These are phyloP conservation scores for Caenorhabditis briggsae DNA, from an alignment of 1,140 invertebrate genomes.

Conservation along the genomic window DNA sequence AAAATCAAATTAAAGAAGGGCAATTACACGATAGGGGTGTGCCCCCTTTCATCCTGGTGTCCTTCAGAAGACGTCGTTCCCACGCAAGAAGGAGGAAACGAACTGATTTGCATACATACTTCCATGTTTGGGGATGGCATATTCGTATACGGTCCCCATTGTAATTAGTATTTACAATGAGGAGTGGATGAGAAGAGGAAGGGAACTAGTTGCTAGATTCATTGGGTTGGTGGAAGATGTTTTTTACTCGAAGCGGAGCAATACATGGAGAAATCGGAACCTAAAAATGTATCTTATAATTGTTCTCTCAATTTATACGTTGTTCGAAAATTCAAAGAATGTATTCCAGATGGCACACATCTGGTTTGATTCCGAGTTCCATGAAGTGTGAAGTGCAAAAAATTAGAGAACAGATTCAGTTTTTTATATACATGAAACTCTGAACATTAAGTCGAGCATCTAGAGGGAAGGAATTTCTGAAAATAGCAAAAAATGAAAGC, in stretches of 20 bases:
- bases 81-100: constrained; percentile 12
- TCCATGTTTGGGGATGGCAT: constrained; percentile 32
- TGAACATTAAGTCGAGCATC: too few relatives aligned
- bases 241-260: too few relatives aligned
- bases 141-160: not conserved
- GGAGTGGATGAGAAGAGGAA: not conserved
- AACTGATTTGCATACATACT: constrained; percentile 39
- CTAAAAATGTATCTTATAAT: too few relatives aligned
- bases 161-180: constrained; percentile 46
- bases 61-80: constrained; percentile 19
- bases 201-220: not conserved
- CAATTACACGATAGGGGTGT: not conserved
- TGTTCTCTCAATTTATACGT: too few relatives aligned
- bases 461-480: too few relatives aligned
- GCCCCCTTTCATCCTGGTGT: not conserved
- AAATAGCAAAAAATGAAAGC: too few relatives aligned
- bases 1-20: not conserved
- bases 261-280: too few relatives aligned
- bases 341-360: too few relatives aligned
- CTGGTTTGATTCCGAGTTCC: too few relatives aligned
- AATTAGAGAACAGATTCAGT: too few relatives aligned
- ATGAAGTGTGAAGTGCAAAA: too few relatives aligned
- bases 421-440: too few relatives aligned
- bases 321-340: not conserved
- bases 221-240: not conserved